phyloP scores from a whole-genome alignment of 2,888 invertebrate species.

The Synergus umbraculus region DNA sequence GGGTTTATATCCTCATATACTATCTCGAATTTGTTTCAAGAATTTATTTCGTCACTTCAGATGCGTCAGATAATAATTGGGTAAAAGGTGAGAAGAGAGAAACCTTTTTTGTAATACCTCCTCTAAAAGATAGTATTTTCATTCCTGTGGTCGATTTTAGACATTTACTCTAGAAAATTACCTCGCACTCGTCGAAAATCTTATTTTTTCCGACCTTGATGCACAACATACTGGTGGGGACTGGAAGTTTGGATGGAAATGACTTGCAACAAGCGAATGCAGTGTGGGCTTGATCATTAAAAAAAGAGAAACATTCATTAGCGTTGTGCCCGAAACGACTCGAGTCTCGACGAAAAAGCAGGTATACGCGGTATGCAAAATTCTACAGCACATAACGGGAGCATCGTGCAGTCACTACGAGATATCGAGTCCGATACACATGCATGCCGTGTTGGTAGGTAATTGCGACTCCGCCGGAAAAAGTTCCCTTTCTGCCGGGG shows the following conservation, averaged over 20 bases:
- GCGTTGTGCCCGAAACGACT: neutral
- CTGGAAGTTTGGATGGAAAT: neutral
- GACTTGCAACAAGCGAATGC: neutral
- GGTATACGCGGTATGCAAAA: conserved; percentile 11
- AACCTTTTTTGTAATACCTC: neutral
- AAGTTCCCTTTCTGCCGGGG: conserved; percentile 42
- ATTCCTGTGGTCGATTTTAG: no score
- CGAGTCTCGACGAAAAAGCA: neutral
- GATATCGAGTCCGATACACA: conserved; percentile 47
- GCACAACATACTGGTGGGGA: no score
- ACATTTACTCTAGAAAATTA: no score
- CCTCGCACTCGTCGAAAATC: no score
- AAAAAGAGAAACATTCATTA: conserved; percentile 2
- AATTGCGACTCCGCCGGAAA: conserved; percentile 46
- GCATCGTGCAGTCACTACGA: conserved; percentile 27
- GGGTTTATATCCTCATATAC: neutral
- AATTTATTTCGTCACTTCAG: neutral
- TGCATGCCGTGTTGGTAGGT: conserved; percentile 41
- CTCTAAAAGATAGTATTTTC: no score
- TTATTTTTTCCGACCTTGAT: no score
- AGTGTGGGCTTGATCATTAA: neutral
- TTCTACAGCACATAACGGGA: conserved; percentile 42
- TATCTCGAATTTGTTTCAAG: neutral
- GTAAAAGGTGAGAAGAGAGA: neutral
- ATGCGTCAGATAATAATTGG: neutral